Evolutionary conservation across 2,113 vertebrate genomes (phyloP), one percentile per base, ranked within the genome.

Genomic region (Hoplias malabaricus): DNA sequence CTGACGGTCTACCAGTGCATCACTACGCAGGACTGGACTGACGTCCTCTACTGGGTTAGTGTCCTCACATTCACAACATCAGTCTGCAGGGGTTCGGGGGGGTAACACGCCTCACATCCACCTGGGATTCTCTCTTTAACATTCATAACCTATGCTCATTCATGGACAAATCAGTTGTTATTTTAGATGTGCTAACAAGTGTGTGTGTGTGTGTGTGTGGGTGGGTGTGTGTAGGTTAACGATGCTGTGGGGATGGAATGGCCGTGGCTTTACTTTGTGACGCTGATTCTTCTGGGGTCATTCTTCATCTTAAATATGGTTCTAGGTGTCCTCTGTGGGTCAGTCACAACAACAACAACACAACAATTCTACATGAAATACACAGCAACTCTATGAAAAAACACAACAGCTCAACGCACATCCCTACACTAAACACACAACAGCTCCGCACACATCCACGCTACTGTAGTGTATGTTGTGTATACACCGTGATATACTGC

Each of bases 221-320:
- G 21, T 63, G n/a, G 73, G 16, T 1, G 70, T 34, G 36, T 16
- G 34, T 82, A 98, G 96, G 95, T 98, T 4, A 97, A 98, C 2
- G 96, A 98, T 81, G 96, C 96, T 3, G 96, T 98, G 4, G 96
- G 96, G 46, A 96, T 96, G 21, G 94, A 96, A 75, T 98, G 96
- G 96, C 94, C 96, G 19, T 98, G 96, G 96, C 95, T 98, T 79
- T 98, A 92, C 79, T 98, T 98, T 1, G 93, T 97, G 77, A 96
- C 94, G 73, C 93, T 98, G 50, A 98, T 98, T 75, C 90, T 98
- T 21, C 92, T 98, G 8, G 96, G 96, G 0, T 98, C 96, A 21
- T 98, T 96, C 90, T 98, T 98, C 0, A 94, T 98, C 46, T 94
- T 98, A 69, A 98, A 98, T 85, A 87, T 98, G 81, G 95, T 98